Evolutionary conservation across 2,113 vertebrate species (phyloP), one percentile per base, ranked within the genome.

Genomic region (Bufo bufo): DNA sequence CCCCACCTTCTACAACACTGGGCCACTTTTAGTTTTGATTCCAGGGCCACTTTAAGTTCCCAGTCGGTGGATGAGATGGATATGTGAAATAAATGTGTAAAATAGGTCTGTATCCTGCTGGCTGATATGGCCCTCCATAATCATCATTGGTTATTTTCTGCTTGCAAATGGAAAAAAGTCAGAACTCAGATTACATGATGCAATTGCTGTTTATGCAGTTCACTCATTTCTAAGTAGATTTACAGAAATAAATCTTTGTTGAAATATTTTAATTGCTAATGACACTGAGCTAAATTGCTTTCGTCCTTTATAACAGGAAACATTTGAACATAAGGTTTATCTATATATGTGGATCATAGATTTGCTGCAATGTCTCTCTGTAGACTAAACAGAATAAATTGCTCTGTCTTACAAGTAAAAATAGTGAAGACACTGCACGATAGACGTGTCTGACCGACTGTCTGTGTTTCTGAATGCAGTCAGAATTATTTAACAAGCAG

Each of bases 311-410:
- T 56, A 52, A 58, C n/a, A 14, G 13, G 33, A 81, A 81, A 61
- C 14, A 58, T 81, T 14, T 45, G 4, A 17, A 23, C 13, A 58
- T 80, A 52, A 58, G 16, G n/a, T 43, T 14, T 80, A 59, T 81
- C 78, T 17, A 14, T 45, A 7, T 19, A 43, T 19, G 43, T 16
- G 19, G 33, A 81, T 45, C 78, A 45, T 45, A 81, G 78, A 81
- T 33, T 9, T 43, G 16, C 54, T 61, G 54, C 78, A 81, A 13
- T 52, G 20, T 19, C 14, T 81, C 56, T 61, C 23, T 33, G 23
- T 61, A 81, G 78, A 61, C 78, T 81, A 81, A 81, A 81, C 78
- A 81, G 54, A 61, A 43, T 59, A 81, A 61, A 81, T 59, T 58
- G 17, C 16, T 50, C 54, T 81, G 78, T 61, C 78, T 81, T 43